These are phyloP conservation scores for Mercenaria mercenaria DNA, from an alignment of 1,140 invertebrate species.

Conservation along the genomic window DNA sequence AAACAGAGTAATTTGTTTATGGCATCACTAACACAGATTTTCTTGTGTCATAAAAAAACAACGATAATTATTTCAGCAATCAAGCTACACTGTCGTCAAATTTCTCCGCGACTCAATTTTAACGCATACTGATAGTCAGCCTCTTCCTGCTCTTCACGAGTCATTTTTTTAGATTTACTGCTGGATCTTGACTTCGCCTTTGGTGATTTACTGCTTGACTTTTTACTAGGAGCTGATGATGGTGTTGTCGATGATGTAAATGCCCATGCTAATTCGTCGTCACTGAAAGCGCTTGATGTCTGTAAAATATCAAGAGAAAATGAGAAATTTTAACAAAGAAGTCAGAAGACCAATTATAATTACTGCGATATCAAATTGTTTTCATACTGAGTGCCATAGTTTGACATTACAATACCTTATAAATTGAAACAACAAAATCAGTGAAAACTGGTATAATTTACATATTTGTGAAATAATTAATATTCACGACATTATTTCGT, in stretches of 20 bases:
- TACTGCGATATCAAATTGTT: too few species aligned
- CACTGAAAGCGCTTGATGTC: constrained; percentile 59
- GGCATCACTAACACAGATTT: not conserved
- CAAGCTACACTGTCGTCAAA: not conserved
- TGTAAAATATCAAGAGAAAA: not conserved
- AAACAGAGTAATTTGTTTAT: not conserved
- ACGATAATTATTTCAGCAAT: not conserved
- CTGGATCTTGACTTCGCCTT: constrained; percentile 31
- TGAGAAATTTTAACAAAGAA: too few species aligned
- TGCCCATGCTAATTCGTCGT: constrained; percentile 50
- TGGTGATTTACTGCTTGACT: constrained; percentile 41
- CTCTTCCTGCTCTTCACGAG: constrained; percentile 48
- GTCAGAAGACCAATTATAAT: too few species aligned
- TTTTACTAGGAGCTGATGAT: constrained; percentile 23
- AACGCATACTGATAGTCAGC: constrained; percentile 56
- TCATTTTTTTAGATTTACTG: constrained; percentile 40
- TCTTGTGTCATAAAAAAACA: not conserved
- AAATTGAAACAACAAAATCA: too few species aligned
- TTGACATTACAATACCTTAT: too few species aligned
- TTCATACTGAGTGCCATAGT: too few species aligned
- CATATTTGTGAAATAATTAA: too few species aligned
- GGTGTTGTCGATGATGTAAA: constrained; percentile 41
- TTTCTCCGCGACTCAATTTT: constrained; percentile 59
- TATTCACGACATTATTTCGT: too few species aligned
- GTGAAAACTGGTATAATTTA: too few species aligned